These are phyloP conservation scores for Mesoligia furuncula DNA, from an alignment of 2,888 invertebrate species.

Conservation along the genomic window DNA sequence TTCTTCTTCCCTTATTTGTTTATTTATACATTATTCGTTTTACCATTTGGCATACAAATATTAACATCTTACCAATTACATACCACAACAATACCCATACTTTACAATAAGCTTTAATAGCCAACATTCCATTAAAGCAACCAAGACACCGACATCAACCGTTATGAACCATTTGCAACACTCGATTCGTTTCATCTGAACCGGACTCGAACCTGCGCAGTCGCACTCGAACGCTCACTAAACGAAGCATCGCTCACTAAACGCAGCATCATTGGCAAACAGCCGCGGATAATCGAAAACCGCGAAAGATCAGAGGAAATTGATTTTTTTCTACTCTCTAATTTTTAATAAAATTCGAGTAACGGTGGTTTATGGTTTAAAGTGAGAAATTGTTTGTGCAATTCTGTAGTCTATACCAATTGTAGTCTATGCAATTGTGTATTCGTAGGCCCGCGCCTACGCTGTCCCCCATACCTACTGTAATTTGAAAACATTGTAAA, in stretches of 20 bases:
- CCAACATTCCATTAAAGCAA: conserved; percentile 34
- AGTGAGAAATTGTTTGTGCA: not conserved
- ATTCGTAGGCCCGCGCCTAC: too few species aligned
- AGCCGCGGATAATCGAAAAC: conserved; percentile 55
- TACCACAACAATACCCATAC: not conserved
- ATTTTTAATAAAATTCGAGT: conserved; percentile 34
- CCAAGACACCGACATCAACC: conserved; percentile 51
- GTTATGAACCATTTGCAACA: conserved; percentile 67
- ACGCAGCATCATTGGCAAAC: conserved; percentile 50
- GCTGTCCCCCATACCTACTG: too few species aligned
- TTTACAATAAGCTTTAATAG: conserved; percentile 33
- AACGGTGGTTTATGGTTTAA: conserved; percentile 34
- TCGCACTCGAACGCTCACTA: conserved; percentile 45
- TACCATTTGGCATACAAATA: not conserved
- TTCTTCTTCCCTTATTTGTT: not conserved
- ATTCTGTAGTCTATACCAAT: not conserved
- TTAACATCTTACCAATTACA: not conserved
- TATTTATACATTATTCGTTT: not conserved
- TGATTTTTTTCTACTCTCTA: conserved; percentile 55
- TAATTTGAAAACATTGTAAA: too few species aligned
- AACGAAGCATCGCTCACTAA: conserved; percentile 42
- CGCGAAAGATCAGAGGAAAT: conserved; percentile 52
- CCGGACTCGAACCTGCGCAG: conserved; percentile 49
- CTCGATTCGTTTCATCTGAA: conserved; percentile 62
- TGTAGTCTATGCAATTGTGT: too few species aligned